These are phyloP conservation scores for Odontocolon sp. DNA, from an alignment of 2,888 invertebrate species.

Conservation along the genomic window DNA sequence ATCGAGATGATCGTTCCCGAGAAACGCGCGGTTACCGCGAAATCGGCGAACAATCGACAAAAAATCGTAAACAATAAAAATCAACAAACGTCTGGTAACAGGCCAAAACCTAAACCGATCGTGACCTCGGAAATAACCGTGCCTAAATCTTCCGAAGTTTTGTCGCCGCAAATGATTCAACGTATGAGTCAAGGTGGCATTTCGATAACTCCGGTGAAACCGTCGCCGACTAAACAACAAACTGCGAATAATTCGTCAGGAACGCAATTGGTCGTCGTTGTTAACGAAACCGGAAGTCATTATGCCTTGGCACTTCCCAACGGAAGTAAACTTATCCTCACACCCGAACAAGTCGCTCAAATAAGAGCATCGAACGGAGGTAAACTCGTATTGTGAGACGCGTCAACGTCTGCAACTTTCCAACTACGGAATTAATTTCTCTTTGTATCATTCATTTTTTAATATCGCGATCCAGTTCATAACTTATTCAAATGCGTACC, in stretches of 20 bases:
- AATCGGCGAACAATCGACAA: slow-evolving; percentile 33
- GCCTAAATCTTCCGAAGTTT: slow-evolving; percentile 54
- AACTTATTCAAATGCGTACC: too few relatives aligned
- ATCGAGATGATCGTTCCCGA: slow-evolving; percentile 78
- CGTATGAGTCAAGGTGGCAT: slow-evolving; percentile 78
- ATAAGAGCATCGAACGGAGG: slow-evolving; percentile 80
- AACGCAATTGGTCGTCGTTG: slow-evolving; percentile 77
- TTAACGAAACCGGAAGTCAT: slow-evolving; percentile 79
- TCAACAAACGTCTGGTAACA: background rate
- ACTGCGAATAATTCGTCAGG: slow-evolving; percentile 55
- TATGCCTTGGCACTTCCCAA: slow-evolving; percentile 79
- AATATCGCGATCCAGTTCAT: too few relatives aligned
- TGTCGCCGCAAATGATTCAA: slow-evolving; percentile 76
- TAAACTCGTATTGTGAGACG: slow-evolving; percentile 73
- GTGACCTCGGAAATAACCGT: slow-evolving; percentile 66
- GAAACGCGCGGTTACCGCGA: slow-evolving; percentile 36
- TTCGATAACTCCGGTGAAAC: slow-evolving; percentile 77
- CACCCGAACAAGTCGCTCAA: slow-evolving; percentile 79
- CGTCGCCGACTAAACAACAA: slow-evolving; percentile 61
- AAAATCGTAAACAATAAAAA: background rate
- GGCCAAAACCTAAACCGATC: slow-evolving; percentile 58
- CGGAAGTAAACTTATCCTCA: slow-evolving; percentile 79
- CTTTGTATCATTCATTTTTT: slow-evolving; percentile 7
- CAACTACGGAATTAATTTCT: background rate
- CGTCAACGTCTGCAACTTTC: background rate